Percentiles rank a stretch among this genome's conserved stretches.
Conservation (phyloP, 2,797 vertebrate genomes). For the Syndactyla subalaris region DNA sequence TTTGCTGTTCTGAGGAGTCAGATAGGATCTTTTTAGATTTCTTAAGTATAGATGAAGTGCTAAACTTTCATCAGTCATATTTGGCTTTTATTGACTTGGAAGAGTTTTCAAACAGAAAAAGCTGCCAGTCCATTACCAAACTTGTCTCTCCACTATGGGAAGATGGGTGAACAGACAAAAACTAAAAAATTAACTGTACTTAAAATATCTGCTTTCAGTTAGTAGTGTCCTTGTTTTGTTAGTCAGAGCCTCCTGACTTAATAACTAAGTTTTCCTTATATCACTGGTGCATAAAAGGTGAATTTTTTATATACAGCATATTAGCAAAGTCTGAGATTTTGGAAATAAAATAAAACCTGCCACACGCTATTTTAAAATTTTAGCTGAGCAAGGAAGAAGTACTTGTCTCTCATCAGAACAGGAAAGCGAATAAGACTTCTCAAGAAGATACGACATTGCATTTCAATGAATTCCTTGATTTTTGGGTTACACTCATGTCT, state of each 20-base stretch:
- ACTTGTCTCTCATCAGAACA: neutral
- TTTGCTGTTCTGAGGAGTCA: neutral
- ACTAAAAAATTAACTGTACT: neutral
- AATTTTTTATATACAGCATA: neutral
- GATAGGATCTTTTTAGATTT: neutral
- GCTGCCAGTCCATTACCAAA: neutral
- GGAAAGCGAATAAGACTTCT: neutral
- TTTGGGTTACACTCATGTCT: neutral
- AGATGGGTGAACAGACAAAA: neutral
- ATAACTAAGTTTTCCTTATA: neutral
- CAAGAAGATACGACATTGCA: neutral
- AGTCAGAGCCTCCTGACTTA: neutral
- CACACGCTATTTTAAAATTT: neutral
- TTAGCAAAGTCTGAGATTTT: neutral
- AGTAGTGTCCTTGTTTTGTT: neutral
- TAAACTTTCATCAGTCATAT: neutral
- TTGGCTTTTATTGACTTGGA: neutral
- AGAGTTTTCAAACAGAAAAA: neutral
- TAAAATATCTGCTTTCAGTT: neutral
- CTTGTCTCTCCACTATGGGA: neutral
- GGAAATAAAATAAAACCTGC: neutral
- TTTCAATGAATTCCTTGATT: neutral
- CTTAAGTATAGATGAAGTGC: neutral
- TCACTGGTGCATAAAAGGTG: neutral
- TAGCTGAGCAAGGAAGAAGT: neutral